phyloP scores from a whole-genome alignment of 2,797 vertebrate genomes.

The Sphenodon punctatus region DNA sequence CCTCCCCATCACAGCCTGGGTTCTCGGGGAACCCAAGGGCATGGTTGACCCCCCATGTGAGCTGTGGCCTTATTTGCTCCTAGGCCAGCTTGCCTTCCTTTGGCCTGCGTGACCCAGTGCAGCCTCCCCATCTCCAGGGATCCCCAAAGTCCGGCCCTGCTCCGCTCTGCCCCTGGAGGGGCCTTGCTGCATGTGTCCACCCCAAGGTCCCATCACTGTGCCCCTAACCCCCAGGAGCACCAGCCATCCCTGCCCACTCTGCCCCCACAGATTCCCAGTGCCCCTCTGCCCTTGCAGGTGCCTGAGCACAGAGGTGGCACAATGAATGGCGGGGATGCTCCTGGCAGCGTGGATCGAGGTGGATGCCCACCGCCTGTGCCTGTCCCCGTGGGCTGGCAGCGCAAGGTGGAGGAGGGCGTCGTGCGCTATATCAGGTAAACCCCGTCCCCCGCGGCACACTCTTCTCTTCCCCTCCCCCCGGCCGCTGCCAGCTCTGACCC shows the following conservation, averaged over 20 bases:
- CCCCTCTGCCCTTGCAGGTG: slow-evolving; percentile 71
- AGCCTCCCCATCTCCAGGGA: too few species aligned
- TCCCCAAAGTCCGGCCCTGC: neutral
- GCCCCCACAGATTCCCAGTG: neutral
- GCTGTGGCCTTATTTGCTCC: too few species aligned
- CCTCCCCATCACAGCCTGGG: too few species aligned
- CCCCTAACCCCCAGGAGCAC: neutral
- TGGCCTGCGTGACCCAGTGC: too few species aligned
- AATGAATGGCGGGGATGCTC: slow-evolving; percentile 95
- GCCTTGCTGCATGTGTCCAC: too few species aligned
- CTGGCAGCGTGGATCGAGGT: slow-evolving; percentile 89
- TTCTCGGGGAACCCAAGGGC: too few species aligned
- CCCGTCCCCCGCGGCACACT: neutral
- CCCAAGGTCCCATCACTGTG: too few species aligned
- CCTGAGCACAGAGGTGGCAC: slow-evolving; percentile 85
- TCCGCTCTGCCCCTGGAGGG: neutral
- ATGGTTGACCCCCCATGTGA: too few species aligned
- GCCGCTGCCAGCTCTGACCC: neutral
- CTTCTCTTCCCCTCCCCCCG: neutral
- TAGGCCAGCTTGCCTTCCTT: too few species aligned
- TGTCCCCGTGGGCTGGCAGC: slow-evolving; percentile 93
- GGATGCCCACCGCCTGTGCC: slow-evolving; percentile 83
- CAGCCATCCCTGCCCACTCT: neutral
- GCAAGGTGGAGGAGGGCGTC: slow-evolving; percentile 84
- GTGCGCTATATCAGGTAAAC: slow-evolving; percentile 89